Evolutionary conservation across 1,140 invertebrate species (phyloP).

Genomic region (Zaprionus kolodkinae): DNA sequence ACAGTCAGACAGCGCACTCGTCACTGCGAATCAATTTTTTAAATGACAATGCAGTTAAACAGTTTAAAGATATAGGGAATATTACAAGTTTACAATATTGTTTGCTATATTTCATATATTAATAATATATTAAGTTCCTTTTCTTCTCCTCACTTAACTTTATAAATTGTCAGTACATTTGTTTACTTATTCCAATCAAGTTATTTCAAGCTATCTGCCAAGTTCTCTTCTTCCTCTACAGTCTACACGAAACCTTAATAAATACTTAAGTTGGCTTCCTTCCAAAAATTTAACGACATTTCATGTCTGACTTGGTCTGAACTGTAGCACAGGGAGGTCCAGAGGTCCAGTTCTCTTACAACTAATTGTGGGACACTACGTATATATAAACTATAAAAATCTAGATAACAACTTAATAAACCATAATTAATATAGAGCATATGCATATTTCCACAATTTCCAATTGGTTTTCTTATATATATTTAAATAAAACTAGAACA

Average conservation of each 20-base stretch:
- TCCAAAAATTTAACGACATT: not conserved
- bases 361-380: not conserved
- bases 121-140: too few species aligned
- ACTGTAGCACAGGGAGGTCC: not conserved
- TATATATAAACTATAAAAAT: too few species aligned
- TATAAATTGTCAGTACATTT: not conserved
- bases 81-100: not conserved
- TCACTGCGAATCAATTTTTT: not conserved
- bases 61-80: not conserved
- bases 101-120: too few species aligned
- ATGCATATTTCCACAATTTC: too few species aligned
- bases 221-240: not conserved
- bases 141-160: not conserved
- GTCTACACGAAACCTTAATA: not conserved
- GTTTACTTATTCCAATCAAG: not conserved
- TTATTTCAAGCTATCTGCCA: not conserved
- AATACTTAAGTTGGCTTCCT: constrained; percentile 1
- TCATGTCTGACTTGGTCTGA: not conserved
- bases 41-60: not conserved
- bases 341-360: not conserved
- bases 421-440: not conserved
- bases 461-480: too few species aligned
- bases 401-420: not conserved
- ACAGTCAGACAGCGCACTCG: not conserved
- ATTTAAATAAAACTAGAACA: too few species aligned